Evolutionary conservation across 1,140 invertebrate species (phyloP), one percentile per base, ranked within the genome.

Genomic region (Dendroctonus ponderosae): DNA sequence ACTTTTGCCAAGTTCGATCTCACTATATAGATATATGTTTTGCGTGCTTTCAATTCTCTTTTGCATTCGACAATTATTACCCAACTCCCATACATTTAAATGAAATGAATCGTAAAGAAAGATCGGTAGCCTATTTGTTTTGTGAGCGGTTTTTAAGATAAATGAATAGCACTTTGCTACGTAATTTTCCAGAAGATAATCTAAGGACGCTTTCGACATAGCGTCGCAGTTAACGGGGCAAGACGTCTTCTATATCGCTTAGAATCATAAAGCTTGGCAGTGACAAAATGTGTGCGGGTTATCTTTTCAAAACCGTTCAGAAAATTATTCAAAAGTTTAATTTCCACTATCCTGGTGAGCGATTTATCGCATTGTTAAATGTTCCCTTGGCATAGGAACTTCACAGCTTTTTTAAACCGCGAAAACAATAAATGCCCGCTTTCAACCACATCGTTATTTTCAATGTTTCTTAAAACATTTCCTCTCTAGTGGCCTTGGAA

Each of bases 251-350:
- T 26, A 26, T 26, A 52, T 52, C 50, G 14, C 37, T 52, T 52
- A 52, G 12, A 52, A 52, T 26, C 50, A 52, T 52, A 26, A 52
- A 52, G n/a, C 37, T 14, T 52, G 50, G 50, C 50, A 52, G 50
- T 52, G 50, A 52, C 50, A 52, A 52, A 52, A 52, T 26, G 50
- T 26, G 12, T 26, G 50, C 14, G 15, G 50, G 50, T 52, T 52
- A 52, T 52, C 7, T 52, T 52, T 52, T 52, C 26, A 52, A 52
- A 52, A 52, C 12, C 50, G 14, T 52, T 52, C 9, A 52, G 50
- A 52, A 26, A 52, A 52, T 52, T 52, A 52, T 52, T 26, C 37
- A 52, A 52, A 52, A 15, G 50, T 52, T 52, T 52, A 52, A 52
- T 52, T 26, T 26, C 26, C 26, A 26, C 26, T 26, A 26, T 26